Evolutionary conservation across 2,888 invertebrate species (phyloP).

Genomic region (Phlogophora meticulosa): DNA sequence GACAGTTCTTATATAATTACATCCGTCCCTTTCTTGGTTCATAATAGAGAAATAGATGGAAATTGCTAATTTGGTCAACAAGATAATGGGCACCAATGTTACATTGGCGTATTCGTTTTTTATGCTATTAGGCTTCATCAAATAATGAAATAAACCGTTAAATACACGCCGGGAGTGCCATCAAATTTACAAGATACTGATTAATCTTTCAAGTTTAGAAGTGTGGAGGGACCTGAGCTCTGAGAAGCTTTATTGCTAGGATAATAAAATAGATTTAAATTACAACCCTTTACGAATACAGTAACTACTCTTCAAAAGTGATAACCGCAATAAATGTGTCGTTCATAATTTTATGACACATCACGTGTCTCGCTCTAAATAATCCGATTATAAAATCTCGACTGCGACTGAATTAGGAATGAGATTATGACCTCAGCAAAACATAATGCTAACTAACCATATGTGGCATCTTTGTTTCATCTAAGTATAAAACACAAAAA

Average conservation of each 20-base stretch:
- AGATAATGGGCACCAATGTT: too few species aligned
- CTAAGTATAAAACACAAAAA: too few species aligned
- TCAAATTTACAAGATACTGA: background rate
- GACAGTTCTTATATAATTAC: too few species aligned
- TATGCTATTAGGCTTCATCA: too few species aligned
- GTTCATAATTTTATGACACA: constrained; percentile 32
- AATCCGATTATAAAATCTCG: constrained; percentile 49
- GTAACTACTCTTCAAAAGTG: constrained; percentile 22
- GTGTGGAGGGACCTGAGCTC: too few species aligned
- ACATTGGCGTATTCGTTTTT: background rate
- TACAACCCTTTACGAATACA: constrained; percentile 8
- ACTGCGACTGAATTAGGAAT: constrained; percentile 52
- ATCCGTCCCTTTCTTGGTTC: too few species aligned
- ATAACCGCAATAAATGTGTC: constrained; percentile 31
- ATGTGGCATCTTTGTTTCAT: constrained; percentile 49
- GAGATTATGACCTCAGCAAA: constrained; percentile 27
- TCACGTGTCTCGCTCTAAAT: constrained; percentile 37
- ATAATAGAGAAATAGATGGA: too few species aligned
- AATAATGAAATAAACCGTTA: background rate
- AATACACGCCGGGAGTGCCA: background rate
- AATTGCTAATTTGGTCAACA: too few species aligned
- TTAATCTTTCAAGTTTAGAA: background rate
- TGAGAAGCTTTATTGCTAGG: background rate
- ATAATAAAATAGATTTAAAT: constrained; percentile 26
- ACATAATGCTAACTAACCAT: constrained; percentile 38